Evolutionary conservation across 2,113 vertebrate genomes (phyloP).

Genomic region (Burhinus bistriatus): DNA sequence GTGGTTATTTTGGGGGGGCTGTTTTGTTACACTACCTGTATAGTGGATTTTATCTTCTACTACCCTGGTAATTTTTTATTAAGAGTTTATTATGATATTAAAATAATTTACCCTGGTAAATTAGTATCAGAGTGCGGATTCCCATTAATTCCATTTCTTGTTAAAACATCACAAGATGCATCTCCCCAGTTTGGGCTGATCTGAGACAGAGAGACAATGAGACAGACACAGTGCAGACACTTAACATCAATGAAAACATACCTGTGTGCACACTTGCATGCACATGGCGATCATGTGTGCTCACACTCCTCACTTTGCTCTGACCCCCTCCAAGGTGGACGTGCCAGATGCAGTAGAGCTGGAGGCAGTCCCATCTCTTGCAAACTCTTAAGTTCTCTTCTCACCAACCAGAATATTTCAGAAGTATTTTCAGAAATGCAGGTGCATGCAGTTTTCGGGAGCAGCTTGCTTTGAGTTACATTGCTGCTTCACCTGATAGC

Average conservation of each 20-base stretch:
- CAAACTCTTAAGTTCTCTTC: not conserved
- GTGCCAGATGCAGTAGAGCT: not conserved
- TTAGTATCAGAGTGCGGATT: not conserved
- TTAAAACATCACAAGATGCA: not conserved
- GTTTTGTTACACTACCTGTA: not conserved
- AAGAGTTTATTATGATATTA: not conserved
- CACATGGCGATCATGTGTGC: not conserved
- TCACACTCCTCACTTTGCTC: not conserved
- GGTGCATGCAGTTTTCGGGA: not conserved
- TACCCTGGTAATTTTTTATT: not conserved
- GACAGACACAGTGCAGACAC: no score
- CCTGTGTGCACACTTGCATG: rapidly evolving
- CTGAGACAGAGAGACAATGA: no score
- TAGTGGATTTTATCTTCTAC: not conserved
- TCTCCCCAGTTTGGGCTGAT: not conserved
- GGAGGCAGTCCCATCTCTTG: not conserved
- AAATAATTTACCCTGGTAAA: not conserved
- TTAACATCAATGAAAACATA: not conserved
- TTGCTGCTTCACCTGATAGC: not conserved
- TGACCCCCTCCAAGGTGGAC: not conserved
- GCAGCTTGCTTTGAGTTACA: not conserved
- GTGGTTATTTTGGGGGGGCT: not conserved
- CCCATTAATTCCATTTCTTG: not conserved
- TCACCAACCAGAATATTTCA: not conserved
- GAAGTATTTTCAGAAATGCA: not conserved